Percentiles rank a stretch among this genome's conserved stretches.
These are phyloP conservation scores for Mastomys natalensis DNA, from an alignment of 2,113 vertebrate genomes.

Conservation along the genomic window DNA sequence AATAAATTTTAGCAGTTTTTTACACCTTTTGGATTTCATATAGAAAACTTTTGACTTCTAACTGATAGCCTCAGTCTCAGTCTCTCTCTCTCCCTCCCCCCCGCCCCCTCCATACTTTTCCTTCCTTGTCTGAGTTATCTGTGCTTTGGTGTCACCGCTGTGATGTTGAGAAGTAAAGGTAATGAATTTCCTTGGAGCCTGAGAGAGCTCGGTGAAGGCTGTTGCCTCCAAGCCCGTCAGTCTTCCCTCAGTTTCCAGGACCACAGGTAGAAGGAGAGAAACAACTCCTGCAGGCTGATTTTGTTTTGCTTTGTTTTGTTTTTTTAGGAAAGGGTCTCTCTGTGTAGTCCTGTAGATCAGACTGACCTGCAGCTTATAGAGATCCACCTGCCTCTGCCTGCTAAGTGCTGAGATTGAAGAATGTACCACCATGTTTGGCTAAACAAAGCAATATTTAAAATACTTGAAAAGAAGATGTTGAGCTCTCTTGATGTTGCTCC, in stretches of 20 bases:
- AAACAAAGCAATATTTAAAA: neutral
- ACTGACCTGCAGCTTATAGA: neutral
- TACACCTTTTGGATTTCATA: slow-evolving; percentile 9
- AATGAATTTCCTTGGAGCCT: neutral
- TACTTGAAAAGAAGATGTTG: neutral
- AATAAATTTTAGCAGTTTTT: slow-evolving; percentile 54
- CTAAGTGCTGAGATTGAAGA: neutral
- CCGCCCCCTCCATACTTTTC: neutral
- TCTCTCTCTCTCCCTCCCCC: neutral
- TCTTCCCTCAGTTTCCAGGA: neutral
- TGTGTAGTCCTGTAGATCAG: neutral
- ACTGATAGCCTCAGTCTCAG: neutral
- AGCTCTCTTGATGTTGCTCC: neutral
- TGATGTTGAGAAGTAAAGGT: neutral
- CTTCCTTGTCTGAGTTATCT: slow-evolving; percentile 13
- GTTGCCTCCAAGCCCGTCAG: neutral
- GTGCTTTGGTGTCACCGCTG: neutral
- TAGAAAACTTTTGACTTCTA: neutral
- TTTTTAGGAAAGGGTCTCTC: neutral
- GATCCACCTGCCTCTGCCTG: neutral
- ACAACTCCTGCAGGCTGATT: neutral
- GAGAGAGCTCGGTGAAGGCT: neutral
- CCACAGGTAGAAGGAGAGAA: neutral
- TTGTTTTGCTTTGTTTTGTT: no score
- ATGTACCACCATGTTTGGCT: neutral